A percentile compares a stretch with the other conserved stretches of the same genome.
phyloP scores from a whole-genome alignment of 2,113 vertebrate genomes.

The Aspidoscelis tigris region DNA sequence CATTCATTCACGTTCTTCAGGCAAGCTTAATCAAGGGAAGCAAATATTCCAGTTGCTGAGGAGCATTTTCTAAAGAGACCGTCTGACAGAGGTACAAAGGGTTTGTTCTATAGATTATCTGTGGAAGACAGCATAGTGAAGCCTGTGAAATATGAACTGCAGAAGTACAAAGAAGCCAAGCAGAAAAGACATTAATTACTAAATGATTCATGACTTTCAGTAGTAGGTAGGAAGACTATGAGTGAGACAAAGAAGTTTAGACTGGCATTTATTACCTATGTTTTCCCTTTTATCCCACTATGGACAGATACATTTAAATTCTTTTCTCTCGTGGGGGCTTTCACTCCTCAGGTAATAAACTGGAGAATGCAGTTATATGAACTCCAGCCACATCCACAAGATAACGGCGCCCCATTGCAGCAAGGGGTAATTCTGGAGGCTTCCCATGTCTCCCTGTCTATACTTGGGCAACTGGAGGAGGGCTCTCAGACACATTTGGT shows the following conservation, averaged over 20 bases:
- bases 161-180: neutral
- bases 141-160: neutral
- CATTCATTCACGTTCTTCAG: neutral
- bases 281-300: no score
- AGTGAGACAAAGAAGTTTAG: neutral
- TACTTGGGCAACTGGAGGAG: no score
- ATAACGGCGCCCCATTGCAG: no score
- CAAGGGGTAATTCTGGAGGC: no score
- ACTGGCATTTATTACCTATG: neutral
- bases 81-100: neutral
- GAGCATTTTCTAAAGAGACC: neutral
- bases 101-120: neutral
- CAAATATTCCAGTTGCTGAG: neutral
- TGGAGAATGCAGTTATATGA: no score
- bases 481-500: no score
- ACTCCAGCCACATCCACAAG: no score
- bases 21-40: neutral
- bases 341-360: neutral
- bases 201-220: constrained; percentile 4
- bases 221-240: neutral
- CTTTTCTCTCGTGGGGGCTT: no score
- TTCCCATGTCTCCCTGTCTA: no score
- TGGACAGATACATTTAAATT: neutral
- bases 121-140: constrained; percentile 11
- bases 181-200: neutral